phyloP scores from a whole-genome alignment of 1,140 invertebrate species.

The Lucilia sericata region DNA sequence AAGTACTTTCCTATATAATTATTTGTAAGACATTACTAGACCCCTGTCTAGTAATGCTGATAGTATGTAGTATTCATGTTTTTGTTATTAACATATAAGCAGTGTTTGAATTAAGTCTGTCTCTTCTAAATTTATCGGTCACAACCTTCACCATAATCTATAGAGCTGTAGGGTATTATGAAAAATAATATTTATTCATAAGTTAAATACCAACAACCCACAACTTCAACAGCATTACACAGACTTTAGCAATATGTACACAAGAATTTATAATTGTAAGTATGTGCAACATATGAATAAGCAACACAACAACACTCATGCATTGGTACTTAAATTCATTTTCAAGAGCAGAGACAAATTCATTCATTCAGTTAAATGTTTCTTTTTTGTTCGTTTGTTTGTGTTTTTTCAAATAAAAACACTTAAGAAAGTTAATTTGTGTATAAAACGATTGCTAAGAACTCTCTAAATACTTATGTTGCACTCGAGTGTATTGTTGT shows the following conservation, averaged over 20 bases:
- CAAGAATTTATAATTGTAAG: neutral
- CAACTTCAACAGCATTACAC: neutral
- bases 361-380: constrained; percentile 1
- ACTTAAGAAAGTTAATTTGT: constrained; percentile 44
- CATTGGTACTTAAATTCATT: neutral
- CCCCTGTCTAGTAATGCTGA: no score
- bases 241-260: neutral
- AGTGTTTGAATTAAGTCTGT: no score
- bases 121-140: no score
- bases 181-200: no score
- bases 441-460: constrained; percentile 34
- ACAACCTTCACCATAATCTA: no score
- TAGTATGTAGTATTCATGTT: no score
- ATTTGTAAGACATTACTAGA: no score
- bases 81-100: no score
- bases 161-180: no score
- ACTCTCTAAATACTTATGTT: neutral
- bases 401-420: neutral
- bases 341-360: constrained; percentile 38
- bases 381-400: no score
- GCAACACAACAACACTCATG: neutral
- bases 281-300: neutral
- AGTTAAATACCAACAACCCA: neutral
- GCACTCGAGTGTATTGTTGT: neutral
- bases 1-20: no score